These are phyloP conservation scores for Esox lucius DNA, from an alignment of 2,797 vertebrate genomes.

Conservation along the genomic window DNA sequence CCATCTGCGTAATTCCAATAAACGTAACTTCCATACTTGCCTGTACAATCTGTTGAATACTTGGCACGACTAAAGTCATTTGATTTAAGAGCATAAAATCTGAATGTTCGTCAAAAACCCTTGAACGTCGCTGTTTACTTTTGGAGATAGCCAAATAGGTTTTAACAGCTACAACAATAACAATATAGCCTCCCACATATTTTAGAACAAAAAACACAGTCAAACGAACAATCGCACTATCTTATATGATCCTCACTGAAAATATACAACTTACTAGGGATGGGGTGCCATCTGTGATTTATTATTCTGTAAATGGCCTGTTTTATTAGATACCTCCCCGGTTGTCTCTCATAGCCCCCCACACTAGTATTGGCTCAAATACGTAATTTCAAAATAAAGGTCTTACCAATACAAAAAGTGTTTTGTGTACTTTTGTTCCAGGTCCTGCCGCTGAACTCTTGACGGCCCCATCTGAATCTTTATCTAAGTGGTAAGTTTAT, in stretches of 20 bases:
- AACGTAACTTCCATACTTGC: neutral
- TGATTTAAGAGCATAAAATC: neutral
- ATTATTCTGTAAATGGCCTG: neutral
- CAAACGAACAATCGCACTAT: neutral
- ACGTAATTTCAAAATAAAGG: neutral
- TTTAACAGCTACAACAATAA: neutral
- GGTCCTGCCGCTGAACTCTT: neutral
- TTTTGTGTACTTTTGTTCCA: neutral
- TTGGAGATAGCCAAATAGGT: neutral
- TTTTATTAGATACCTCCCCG: neutral
- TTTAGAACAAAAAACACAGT: neutral
- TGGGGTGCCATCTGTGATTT: neutral
- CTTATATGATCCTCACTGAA: neutral
- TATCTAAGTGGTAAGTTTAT: conserved; percentile 2
- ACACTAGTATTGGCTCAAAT: neutral
- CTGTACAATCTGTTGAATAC: neutral
- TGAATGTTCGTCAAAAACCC: neutral
- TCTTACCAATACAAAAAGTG: neutral
- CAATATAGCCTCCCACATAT: neutral
- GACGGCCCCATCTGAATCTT: neutral
- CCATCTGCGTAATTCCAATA: neutral
- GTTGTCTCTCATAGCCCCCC: neutral
- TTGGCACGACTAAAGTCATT: neutral
- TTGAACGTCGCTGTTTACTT: neutral
- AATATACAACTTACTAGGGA: neutral